Evolutionary conservation across 1,140 invertebrate genomes (phyloP).

Genomic region (Heterodera carotae): DNA sequence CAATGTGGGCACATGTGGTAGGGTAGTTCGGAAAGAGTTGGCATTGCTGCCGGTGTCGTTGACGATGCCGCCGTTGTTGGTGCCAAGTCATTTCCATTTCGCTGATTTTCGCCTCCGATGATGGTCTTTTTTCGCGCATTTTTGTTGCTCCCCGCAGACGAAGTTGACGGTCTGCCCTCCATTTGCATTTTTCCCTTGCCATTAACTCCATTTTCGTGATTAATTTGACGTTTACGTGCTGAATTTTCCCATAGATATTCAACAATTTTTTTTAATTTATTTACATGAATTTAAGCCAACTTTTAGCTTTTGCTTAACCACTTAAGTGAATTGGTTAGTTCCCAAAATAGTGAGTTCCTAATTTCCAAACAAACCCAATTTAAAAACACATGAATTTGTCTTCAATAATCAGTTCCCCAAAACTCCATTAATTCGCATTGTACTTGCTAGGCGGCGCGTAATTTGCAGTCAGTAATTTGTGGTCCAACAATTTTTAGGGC

Average conservation of each 20-base stretch:
- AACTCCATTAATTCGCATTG: no score
- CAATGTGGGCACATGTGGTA: slow-evolving; percentile 59
- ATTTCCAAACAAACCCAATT: no score
- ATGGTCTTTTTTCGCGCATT: background rate
- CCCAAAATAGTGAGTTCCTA: no score
- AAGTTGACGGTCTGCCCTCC: background rate
- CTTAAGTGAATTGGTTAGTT: no score
- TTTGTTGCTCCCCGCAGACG: slow-evolving; percentile 2
- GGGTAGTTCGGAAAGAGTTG: slow-evolving; percentile 24
- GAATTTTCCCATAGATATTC: background rate
- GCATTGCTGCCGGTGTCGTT: background rate
- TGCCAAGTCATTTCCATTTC: background rate
- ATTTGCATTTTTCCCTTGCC: background rate
- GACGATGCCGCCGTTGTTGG: background rate
- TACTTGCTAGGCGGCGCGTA: no score
- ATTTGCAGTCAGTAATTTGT: no score
- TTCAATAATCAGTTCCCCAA: no score
- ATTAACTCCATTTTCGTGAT: background rate
- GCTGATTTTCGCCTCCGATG: background rate
- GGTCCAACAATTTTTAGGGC: no score
- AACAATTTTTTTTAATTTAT: no score
- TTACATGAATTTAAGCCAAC: no score
- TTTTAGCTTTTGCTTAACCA: no score
- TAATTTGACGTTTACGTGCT: background rate
- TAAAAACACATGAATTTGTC: no score